These are phyloP conservation scores for Reticulitermes speratus DNA, from an alignment of 1,140 invertebrate genomes.

Conservation along the genomic window DNA sequence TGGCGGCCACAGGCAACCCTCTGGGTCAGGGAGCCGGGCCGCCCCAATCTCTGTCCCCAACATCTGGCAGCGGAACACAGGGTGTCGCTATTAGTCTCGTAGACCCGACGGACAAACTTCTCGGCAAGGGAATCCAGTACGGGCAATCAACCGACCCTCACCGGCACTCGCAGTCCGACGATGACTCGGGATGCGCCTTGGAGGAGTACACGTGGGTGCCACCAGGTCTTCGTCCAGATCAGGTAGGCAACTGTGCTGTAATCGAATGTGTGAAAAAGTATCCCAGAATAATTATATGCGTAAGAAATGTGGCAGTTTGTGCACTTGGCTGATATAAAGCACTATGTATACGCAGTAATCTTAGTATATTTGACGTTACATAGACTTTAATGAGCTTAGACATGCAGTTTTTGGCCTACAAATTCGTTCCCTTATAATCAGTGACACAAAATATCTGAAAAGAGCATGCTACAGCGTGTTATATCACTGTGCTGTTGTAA, in stretches of 20 bases:
- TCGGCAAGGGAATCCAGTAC: slow-evolving; percentile 44
- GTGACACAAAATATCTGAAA: too few relatives aligned
- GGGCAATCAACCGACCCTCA: slow-evolving; percentile 61
- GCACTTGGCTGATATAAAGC: too few relatives aligned
- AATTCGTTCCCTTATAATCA: too few relatives aligned
- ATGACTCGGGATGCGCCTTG: slow-evolving; percentile 94
- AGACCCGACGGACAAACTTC: background rate
- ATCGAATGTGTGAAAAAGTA: slow-evolving; percentile 32
- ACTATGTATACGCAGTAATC: too few relatives aligned
- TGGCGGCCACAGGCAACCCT: slow-evolving; percentile 35
- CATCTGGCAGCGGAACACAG: slow-evolving; percentile 21
- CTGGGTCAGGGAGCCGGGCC: slow-evolving; percentile 42
- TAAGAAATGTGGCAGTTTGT: too few relatives aligned
- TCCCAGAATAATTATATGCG: too few relatives aligned
- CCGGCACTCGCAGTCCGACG: slow-evolving; percentile 90
- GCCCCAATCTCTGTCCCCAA: slow-evolving; percentile 35
- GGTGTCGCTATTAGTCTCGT: slow-evolving; percentile 1
- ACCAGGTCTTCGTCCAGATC: slow-evolving; percentile 90
- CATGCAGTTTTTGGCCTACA: too few relatives aligned
- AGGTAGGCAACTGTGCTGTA: slow-evolving; percentile 59
- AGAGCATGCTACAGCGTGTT: too few relatives aligned
- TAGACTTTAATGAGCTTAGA: too few relatives aligned
- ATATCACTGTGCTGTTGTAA: too few relatives aligned
- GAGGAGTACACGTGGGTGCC: slow-evolving; percentile 99
- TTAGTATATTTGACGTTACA: too few relatives aligned